A percentile compares a stretch with the other conserved stretches of the same genome.
Conservation (phyloP, 2,888 invertebrate genomes). For the Oegoconia quadripuncta region DNA sequence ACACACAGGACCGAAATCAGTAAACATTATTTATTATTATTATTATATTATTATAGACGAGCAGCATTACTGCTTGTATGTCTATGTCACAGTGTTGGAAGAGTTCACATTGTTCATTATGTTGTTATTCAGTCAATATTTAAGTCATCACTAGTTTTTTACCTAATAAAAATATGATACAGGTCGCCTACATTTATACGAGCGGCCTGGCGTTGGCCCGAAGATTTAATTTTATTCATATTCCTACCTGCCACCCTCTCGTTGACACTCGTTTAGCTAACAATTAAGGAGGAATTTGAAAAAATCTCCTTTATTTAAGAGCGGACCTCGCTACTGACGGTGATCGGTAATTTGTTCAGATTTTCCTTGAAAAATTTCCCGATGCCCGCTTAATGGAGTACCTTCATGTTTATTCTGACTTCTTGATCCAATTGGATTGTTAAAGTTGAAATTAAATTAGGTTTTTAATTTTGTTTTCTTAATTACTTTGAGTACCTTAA, state of each 20-base stretch:
- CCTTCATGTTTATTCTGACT: constrained; percentile 63
- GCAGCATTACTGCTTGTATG: too few species aligned
- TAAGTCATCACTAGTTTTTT: too few species aligned
- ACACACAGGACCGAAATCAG: too few species aligned
- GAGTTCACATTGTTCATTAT: too few species aligned
- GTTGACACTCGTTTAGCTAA: constrained; percentile 37
- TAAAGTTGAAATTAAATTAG: constrained; percentile 49
- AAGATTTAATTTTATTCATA: constrained; percentile 9
- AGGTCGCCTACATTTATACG: too few species aligned
- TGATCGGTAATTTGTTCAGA: constrained; percentile 70
- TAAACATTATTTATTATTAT: too few species aligned
- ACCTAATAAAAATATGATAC: too few species aligned
- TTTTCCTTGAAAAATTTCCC: constrained; percentile 63
- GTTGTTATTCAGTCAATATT: too few species aligned
- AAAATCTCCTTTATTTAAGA: constrained; percentile 63
- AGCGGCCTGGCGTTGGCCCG: neutral
- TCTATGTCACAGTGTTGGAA: too few species aligned
- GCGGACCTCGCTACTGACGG: constrained; percentile 34
- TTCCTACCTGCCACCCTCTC: constrained; percentile 30
- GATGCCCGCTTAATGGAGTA: constrained; percentile 69
- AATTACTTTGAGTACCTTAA: constrained; percentile 32
- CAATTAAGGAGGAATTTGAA: constrained; percentile 71
- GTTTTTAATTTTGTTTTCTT: constrained; percentile 42
- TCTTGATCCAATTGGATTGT: constrained; percentile 53
- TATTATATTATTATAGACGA: too few species aligned